Evolutionary conservation across 2,113 vertebrate species (phyloP).

Genomic region (Zingel zingel): DNA sequence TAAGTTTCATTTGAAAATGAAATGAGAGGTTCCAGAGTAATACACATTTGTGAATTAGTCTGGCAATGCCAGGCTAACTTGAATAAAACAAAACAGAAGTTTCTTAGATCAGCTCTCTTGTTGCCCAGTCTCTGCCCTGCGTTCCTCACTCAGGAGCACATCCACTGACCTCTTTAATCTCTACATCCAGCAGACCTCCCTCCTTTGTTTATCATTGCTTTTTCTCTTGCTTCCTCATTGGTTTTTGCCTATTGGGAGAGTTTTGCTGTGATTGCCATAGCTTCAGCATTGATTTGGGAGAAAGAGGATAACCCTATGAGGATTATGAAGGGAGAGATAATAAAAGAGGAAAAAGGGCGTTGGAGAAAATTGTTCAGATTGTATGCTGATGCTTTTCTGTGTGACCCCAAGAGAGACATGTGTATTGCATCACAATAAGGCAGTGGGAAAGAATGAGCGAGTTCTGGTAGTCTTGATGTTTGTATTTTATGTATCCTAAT

Average conservation of each 20-base stretch:
- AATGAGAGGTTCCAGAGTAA: no score
- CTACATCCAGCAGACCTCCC: background rate
- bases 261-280: background rate
- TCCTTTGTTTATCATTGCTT: background rate
- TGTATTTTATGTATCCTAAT: no score
- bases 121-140: background rate
- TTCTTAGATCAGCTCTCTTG: slow-evolving; percentile 13
- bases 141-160: background rate
- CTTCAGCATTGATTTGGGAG: slow-evolving; percentile 7
- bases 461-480: background rate
- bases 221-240: background rate
- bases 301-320: background rate
- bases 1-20: no score
- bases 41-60: no score
- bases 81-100: background rate
- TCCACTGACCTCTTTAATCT: background rate
- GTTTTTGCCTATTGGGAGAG: background rate
- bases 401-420: background rate
- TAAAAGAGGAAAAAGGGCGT: background rate
- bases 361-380: slow-evolving; percentile 37
- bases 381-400: slow-evolving; percentile 10
- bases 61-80: no score
- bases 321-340: slow-evolving; percentile 34
- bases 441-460: background rate
- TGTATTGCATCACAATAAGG: slow-evolving; percentile 25